Base-by-base conservation (phyloP, 2,113 vertebrate genomes). In the Verasper variegatus region DNA sequence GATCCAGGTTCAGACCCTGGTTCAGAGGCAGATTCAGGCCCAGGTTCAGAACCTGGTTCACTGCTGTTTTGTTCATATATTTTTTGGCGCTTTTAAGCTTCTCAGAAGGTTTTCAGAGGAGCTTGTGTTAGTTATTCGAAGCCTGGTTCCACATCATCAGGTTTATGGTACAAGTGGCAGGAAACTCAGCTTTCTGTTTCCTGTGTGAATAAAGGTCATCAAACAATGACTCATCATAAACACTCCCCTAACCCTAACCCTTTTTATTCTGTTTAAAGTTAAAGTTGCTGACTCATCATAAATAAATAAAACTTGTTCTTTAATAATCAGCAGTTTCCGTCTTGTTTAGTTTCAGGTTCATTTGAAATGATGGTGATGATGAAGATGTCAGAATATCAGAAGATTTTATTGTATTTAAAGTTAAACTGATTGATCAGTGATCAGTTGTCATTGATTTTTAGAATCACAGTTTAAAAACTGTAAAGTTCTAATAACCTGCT, bases 111-210 rank as follows among this genome's bases (percentile, higher is more conserved):
- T 37, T 37, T 37, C 35, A 37, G 35, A 37, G 35, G 40, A 42
- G 40, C 12, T 42, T 13, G 40, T 42, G 11, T 12, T 9, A 12
- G 37, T 40, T 42, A 42, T 42, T 37, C 35, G 7, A 37, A 37
- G 31, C 31, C 35, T 10, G 35, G 8, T 9, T 37, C 35, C 35
- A 37, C 40, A 13, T 42, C 40, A 42, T 55, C 31, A 74, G 59
- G 52, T 37, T 63, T 21, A 58, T 11, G 71, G 71, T 84, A 83
- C 64, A 13, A 17, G 15, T 18, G 35, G 17, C 7, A 6, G 54
- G 24, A 37, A 60, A 27, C 13, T 23, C 14, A 18, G 8, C 47
- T 20, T 35, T 58, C 71, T 59, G 58, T 31, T 57, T 63, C 2
- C 15, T 70, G 37, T 55, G 15, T 1, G 31, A 71, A 61, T 57